These are phyloP conservation scores for Calidris pygmaea DNA, from an alignment of 2,113 vertebrate genomes.

Conservation along the genomic window DNA sequence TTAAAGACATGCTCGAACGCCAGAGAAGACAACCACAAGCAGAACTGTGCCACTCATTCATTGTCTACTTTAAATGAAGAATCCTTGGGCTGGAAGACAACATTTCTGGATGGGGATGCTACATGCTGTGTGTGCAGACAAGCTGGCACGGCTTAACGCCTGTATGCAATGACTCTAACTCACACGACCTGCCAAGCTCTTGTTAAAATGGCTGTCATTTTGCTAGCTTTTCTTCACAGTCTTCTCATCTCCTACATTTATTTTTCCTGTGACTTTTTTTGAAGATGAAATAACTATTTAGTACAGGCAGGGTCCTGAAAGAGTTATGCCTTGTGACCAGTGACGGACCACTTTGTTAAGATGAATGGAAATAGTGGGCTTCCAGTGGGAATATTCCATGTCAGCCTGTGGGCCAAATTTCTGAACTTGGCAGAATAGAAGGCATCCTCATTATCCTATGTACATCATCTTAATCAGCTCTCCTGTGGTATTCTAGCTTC, in stretches of 20 bases:
- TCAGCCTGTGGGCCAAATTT: neutral
- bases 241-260: neutral
- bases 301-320: neutral
- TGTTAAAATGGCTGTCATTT: neutral
- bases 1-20: neutral
- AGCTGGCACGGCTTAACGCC: neutral
- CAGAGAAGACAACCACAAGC: neutral
- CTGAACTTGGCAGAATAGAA: neutral
- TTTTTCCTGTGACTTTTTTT: neutral
- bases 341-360: neutral
- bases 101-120: neutral
- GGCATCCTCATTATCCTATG: neutral
- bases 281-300: neutral
- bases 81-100: neutral
- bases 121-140: neutral
- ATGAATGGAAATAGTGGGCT: neutral
- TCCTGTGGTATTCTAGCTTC: neutral
- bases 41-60: neutral
- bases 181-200: neutral
- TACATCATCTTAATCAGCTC: neutral
- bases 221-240: neutral
- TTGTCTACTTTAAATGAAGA: neutral
- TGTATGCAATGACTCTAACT: neutral
- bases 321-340: neutral
- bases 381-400: neutral